Evolutionary conservation across 2,113 vertebrate genomes (phyloP), one percentile per base, ranked within the genome.

Genomic region (Gulo gulo): DNA sequence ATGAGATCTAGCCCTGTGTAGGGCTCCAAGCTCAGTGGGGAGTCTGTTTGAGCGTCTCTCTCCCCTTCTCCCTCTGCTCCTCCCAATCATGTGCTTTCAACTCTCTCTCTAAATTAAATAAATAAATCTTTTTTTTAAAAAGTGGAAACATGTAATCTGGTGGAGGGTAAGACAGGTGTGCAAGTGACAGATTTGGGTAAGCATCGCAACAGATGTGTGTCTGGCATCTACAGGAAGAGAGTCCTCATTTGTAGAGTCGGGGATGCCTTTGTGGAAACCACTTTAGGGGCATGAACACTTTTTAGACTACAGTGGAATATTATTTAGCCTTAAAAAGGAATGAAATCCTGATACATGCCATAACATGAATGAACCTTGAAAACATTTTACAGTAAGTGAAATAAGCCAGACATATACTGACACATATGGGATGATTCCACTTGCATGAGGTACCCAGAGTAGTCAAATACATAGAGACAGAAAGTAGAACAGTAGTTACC

Each of bases 201-300:
- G 14, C 12, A 4, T 80, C 0, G 0, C 9, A 29, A 65, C 8
- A 61, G 10, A 65, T 4, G 2, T 23, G 47, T 18, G 6, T 29
- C 14, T 7, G 47, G 29, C 16, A 11, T n/a, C 63, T n/a, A 26
- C 12, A 47, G 20, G 45, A 34, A 76, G 18, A 90, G 18, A 36
- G 4, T 3, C 23, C 34, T 24, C 11, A 59, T 71, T 63, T 42
- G 14, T 9, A 26, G 14, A 55, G 15, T 47, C 7, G 15, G 39
- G 24, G 23, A 69, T 78, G 3, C 5, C 67, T 91, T 83, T 10
- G 1, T 16, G 63, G 79, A 42, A 80, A 81, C 45, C 3, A 39
- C 16, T 55, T 55, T 42, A 36, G 69, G 29, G 2, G 14, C 59
- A 31, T 55, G 55, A 15, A 55, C 34, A 84, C 14, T 61, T 23